These are phyloP conservation scores for Drosophila sp. DNA, from an alignment of 1,140 invertebrate species.

Conservation along the genomic window DNA sequence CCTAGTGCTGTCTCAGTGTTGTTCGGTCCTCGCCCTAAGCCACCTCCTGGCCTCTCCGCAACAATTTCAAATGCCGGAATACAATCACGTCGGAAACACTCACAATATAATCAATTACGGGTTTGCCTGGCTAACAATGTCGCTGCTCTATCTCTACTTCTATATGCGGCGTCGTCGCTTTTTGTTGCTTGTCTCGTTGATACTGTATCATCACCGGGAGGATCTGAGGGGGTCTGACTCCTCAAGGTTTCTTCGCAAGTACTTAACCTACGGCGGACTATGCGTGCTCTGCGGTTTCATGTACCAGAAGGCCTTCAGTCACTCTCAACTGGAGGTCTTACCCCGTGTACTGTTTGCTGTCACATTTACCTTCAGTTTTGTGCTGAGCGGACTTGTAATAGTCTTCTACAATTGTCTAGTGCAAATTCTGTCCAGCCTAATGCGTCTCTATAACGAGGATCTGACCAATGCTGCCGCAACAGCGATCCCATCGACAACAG, in stretches of 20 bases:
- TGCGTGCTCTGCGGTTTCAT: conserved; percentile 2
- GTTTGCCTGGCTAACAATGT: conserved; percentile 45
- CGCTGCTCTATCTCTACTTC: conserved; percentile 48
- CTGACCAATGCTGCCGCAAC: neutral
- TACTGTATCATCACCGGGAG: conserved; percentile 39
- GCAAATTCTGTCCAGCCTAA: conserved; percentile 37
- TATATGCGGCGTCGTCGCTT: conserved; percentile 34
- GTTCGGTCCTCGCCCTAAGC: conserved; percentile 17
- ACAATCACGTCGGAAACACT: conserved; percentile 48
- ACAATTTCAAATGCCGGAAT: conserved; percentile 3
- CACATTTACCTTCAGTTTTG: conserved; percentile 31
- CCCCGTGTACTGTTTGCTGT: conserved; percentile 8
- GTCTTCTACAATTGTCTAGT: conserved; percentile 48
- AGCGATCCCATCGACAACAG: neutral
- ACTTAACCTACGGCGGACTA: conserved; percentile 23
- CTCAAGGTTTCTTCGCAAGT: conserved; percentile 21
- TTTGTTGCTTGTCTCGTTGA: conserved; percentile 21
- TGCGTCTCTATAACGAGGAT: conserved; percentile 48
- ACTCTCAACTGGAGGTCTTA: neutral
- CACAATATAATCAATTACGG: conserved; percentile 41
- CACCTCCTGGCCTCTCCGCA: neutral
- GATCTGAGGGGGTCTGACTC: conserved; percentile 29
- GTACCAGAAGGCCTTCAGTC: neutral
- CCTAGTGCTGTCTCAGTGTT: conserved; percentile 30
- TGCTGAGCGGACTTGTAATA: conserved; percentile 48